Evolutionary conservation across 92 coral and sea anemone species (phyloP).

Genomic region (Zoanthus gigantus): DNA sequence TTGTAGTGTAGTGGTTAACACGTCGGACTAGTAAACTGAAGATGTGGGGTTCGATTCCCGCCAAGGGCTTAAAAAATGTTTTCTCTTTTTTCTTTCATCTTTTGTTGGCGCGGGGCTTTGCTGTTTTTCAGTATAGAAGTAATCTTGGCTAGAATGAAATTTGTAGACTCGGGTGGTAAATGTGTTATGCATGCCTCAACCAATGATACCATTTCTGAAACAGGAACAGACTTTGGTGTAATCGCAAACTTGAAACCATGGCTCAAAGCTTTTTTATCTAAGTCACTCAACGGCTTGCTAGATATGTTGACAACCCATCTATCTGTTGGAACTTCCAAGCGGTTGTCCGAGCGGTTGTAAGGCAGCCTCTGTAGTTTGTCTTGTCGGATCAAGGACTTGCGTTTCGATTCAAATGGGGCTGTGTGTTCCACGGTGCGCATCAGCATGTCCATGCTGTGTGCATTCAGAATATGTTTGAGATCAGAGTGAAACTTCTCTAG

Average conservation of each 20-base stretch:
- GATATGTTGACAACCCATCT: conserved; percentile 49
- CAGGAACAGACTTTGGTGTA: conserved; percentile 14
- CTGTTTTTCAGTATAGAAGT: conserved; percentile 32
- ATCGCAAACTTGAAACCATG: conserved; percentile 28
- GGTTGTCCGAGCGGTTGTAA: neutral
- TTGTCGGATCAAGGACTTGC: neutral
- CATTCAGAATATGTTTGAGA: conserved; percentile 33
- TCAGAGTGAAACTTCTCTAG: neutral
- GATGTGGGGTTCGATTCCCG: no score
- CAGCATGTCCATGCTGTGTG: conserved; percentile 32
- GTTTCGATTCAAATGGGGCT: conserved; percentile 12
- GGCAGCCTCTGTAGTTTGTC: neutral
- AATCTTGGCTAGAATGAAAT: conserved; percentile 23
- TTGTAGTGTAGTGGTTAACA: no score
- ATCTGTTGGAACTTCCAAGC: neutral
- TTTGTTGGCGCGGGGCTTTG: neutral
- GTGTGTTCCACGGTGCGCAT: conserved; percentile 37
- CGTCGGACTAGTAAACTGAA: no score
- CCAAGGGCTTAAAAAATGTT: no score
- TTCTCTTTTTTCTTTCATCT: neutral
- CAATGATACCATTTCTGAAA: conserved; percentile 16
- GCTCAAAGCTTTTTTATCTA: conserved; percentile 25
- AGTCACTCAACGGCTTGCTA: conserved; percentile 8
- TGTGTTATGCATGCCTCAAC: conserved; percentile 9
- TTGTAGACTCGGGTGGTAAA: conserved; percentile 8